phyloP scores from a whole-genome alignment of 2,888 invertebrate species.

The Laothoe populi region DNA sequence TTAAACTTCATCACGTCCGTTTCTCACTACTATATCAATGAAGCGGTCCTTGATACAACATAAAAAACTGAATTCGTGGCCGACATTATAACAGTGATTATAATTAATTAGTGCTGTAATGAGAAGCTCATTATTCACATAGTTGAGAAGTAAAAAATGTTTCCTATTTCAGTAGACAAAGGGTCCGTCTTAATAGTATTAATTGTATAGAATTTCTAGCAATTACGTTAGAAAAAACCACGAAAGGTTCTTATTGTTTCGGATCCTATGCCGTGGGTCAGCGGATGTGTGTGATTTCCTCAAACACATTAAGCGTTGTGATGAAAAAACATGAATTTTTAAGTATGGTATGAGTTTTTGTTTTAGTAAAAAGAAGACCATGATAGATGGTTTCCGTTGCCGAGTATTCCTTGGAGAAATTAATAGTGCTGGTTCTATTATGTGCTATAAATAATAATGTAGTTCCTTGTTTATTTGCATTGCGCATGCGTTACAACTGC shows the following conservation, averaged over 20 bases:
- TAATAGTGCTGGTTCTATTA: not conserved
- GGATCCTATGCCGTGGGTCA: slow-evolving; percentile 27
- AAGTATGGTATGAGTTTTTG: slow-evolving; percentile 17
- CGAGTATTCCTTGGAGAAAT: not conserved
- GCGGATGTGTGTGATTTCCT: slow-evolving; percentile 50
- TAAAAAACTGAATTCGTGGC: too few relatives aligned
- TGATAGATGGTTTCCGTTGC: not conserved
- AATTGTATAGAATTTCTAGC: slow-evolving; percentile 25
- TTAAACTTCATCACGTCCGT: too few relatives aligned
- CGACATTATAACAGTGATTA: too few relatives aligned
- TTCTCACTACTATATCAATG: too few relatives aligned
- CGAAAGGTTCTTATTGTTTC: slow-evolving; percentile 26
- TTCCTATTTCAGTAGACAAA: slow-evolving; percentile 15
- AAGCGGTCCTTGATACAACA: too few relatives aligned
- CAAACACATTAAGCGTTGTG: slow-evolving; percentile 41
- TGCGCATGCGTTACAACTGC: too few relatives aligned
- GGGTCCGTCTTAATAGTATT: slow-evolving; percentile 2
- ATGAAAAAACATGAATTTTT: slow-evolving; percentile 34
- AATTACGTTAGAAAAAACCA: slow-evolving; percentile 17
- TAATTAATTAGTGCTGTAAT: not conserved
- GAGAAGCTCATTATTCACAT: not conserved
- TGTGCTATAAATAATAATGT: too few relatives aligned
- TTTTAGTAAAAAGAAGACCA: slow-evolving; percentile 7
- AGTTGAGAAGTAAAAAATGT: not conserved
- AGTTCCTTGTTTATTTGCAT: too few relatives aligned